Percentiles rank a stretch among this genome's conserved stretches.
phyloP scores from a whole-genome alignment of 1,140 invertebrate genomes.

The Nephila pilipes region DNA sequence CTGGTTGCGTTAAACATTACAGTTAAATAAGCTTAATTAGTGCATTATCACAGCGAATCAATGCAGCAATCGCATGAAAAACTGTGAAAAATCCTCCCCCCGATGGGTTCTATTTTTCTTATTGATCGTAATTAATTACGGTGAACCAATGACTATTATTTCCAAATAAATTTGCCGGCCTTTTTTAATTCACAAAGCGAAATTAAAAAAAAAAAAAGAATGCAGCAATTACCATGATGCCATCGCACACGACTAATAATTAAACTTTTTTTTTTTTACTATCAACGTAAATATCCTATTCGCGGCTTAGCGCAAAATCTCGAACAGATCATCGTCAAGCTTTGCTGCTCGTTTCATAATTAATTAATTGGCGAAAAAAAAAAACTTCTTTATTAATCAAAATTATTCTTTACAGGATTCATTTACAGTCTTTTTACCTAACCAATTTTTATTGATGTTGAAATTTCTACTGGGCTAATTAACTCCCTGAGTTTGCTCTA shows the following conservation, averaged over 20 bases:
- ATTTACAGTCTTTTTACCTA: background rate
- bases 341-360: background rate
- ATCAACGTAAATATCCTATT: background rate
- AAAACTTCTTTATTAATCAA: background rate
- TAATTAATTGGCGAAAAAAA: background rate
- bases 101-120: background rate
- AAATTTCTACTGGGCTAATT: background rate
- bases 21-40: slow-evolving; percentile 8
- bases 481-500: background rate
- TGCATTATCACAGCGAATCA: background rate
- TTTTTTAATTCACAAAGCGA: background rate
- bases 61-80: background rate
- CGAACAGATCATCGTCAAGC: background rate
- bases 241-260: background rate
- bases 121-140: background rate
- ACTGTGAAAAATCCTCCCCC: background rate
- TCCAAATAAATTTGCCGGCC: background rate
- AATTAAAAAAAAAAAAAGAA: background rate
- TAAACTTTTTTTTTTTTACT: background rate
- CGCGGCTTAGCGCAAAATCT: background rate
- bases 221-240: background rate
- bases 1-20: background rate
- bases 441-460: background rate
- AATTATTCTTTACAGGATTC: background rate
- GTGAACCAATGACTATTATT: slow-evolving; percentile 22